Conservation (phyloP, 2,113 vertebrate genomes). For the Vulpes ferrilata region DNA sequence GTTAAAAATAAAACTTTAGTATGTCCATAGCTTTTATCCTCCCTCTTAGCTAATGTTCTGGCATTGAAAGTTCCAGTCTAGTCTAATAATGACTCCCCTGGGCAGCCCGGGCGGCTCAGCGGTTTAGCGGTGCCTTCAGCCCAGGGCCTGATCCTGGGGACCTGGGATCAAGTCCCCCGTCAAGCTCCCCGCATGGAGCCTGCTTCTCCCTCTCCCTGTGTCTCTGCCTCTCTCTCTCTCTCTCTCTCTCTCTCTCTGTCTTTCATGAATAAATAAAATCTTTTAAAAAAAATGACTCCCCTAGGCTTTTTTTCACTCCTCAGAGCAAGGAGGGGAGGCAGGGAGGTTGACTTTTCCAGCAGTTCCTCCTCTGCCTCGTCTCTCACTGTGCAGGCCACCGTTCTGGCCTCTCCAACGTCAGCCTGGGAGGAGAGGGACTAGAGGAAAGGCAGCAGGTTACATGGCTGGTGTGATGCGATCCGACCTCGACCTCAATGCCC, state of each 20-base stretch:
- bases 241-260: too few species aligned
- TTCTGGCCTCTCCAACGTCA: neutral
- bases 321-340: accelerated
- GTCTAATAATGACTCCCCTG: neutral
- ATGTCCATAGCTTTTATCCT: conserved; percentile 7
- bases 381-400: neutral
- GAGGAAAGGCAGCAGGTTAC: neutral
- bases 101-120: too few species aligned
- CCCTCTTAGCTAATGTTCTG: conserved; percentile 24
- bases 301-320: neutral
- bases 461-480: neutral
- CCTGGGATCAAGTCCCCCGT: too few species aligned
- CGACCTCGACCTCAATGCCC: neutral
- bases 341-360: neutral
- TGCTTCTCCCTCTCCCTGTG: too few species aligned
- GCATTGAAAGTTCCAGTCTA: neutral
- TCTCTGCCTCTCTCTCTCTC: too few species aligned
- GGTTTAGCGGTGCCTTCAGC: too few species aligned
- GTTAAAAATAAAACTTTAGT: conserved; percentile 15
- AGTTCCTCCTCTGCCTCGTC: neutral
- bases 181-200: too few species aligned
- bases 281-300: too few species aligned
- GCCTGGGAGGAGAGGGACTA: neutral
- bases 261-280: too few species aligned
- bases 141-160: too few species aligned